Percentiles rank a stretch among this genome's conserved stretches.
phyloP scores from a whole-genome alignment of 1,140 invertebrate genomes.

The Harpegnathos saltator region DNA sequence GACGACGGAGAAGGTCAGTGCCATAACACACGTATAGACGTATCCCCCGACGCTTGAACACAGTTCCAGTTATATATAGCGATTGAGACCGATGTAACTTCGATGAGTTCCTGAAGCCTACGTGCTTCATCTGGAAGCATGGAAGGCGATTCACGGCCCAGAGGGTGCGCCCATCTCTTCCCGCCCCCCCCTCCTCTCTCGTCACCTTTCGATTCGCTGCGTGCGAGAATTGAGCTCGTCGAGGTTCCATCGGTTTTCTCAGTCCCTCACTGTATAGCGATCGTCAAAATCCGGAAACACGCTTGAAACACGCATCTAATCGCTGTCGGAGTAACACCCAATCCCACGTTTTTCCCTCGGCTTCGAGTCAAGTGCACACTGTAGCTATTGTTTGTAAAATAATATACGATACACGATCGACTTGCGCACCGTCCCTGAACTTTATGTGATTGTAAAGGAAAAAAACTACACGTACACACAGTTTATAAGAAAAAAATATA shows the following conservation, averaged over 20 bases:
- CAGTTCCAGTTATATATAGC: constrained; percentile 31
- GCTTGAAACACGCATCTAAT: constrained; percentile 4
- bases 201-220: not conserved
- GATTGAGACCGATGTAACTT: constrained; percentile 38
- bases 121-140: not conserved
- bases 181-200: no score
- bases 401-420: constrained; percentile 57
- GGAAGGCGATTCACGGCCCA: no score
- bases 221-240: constrained; percentile 5
- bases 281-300: constrained; percentile 37
- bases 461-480: not conserved
- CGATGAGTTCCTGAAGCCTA: constrained; percentile 8
- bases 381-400: constrained; percentile 51
- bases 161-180: no score
- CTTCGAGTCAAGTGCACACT: constrained; percentile 58
- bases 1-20: constrained; percentile 26
- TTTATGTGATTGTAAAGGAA: constrained; percentile 49
- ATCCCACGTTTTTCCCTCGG: constrained; percentile 39
- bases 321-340: constrained; percentile 42
- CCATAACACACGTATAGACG: constrained; percentile 25
- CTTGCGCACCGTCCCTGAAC: constrained; percentile 51
- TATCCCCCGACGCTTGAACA: constrained; percentile 20
- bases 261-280: constrained; percentile 29
- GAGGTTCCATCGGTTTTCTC: constrained; percentile 12
- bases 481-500: not conserved